Conservation (phyloP, 2,113 vertebrate genomes). For the Takifugu flavidus region DNA sequence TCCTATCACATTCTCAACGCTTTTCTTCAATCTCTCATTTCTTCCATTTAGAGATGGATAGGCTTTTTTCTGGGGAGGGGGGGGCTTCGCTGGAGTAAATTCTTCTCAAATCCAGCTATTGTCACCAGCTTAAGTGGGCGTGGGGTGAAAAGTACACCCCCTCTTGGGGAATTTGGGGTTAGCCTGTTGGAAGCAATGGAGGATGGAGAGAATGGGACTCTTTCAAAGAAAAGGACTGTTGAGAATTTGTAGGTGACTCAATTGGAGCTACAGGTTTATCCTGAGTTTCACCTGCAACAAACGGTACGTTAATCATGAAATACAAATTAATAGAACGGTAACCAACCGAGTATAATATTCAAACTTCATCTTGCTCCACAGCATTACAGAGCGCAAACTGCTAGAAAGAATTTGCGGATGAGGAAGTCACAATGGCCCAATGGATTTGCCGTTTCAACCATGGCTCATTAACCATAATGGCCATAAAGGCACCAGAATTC, state of each 20-base stretch:
- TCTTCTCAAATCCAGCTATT: constrained; percentile 98
- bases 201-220: constrained; percentile 76
- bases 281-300: constrained; percentile 19
- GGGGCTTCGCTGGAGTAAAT: constrained; percentile 90
- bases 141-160: constrained; percentile 90
- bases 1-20: constrained; percentile 92
- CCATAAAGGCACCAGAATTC: constrained; percentile 78
- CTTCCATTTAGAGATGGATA: constrained; percentile 68
- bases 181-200: constrained; percentile 79
- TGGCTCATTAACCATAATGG: constrained; percentile 93
- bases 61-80: constrained; percentile 64
- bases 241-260: constrained; percentile 82
- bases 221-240: constrained; percentile 75
- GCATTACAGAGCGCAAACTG: constrained; percentile 27
- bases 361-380: too few species aligned
- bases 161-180: constrained; percentile 76
- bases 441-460: constrained; percentile 88
- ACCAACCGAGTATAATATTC: too few species aligned
- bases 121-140: constrained; percentile 95
- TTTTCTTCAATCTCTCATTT: constrained; percentile 85
- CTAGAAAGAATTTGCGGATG: constrained; percentile 78
- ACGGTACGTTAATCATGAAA: too few species aligned
- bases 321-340: too few species aligned
- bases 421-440: constrained; percentile 80
- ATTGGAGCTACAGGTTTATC: constrained; percentile 79